Conservation (phyloP, 2,797 vertebrate species). For the Rallus crepitans region DNA sequence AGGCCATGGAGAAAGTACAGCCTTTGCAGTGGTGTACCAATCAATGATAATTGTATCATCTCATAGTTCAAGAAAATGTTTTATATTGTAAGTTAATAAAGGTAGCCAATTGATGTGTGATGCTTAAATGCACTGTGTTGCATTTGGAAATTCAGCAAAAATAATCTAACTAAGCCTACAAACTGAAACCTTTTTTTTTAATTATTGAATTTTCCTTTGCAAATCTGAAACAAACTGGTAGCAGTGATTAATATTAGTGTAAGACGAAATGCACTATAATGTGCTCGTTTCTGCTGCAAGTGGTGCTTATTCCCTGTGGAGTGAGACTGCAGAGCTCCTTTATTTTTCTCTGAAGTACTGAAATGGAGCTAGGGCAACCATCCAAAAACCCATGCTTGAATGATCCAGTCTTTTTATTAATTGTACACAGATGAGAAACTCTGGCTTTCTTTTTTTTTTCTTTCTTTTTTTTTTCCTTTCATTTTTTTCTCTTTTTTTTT, state of each 20-base stretch:
- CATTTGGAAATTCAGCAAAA: not conserved
- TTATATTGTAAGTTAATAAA: not conserved
- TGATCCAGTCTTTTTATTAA: constrained; percentile 22
- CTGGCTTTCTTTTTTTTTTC: not conserved
- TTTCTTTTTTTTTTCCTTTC: not conserved
- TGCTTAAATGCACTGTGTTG: not conserved
- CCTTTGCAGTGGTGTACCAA: not conserved
- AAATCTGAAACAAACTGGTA: not conserved
- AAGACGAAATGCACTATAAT: not conserved
- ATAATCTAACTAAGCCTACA: not conserved
- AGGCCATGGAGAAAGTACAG: not conserved
- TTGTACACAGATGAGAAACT: not conserved
- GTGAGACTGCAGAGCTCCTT: not conserved
- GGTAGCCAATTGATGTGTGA: not conserved
- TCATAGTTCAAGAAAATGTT: not conserved
- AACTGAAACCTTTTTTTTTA: not conserved
- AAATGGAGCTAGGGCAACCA: not conserved
- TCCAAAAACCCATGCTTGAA: not conserved
- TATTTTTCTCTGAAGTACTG: constrained; percentile 18
- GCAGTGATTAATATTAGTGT: not conserved
- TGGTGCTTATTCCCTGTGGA: not conserved
- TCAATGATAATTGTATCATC: not conserved
- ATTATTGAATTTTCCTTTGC: not conserved
- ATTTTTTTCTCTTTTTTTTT: too few relatives aligned
- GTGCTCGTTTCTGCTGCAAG: not conserved